Conservation (phyloP, 2,797 vertebrate species). For the Knipowitschia caucasica region DNA sequence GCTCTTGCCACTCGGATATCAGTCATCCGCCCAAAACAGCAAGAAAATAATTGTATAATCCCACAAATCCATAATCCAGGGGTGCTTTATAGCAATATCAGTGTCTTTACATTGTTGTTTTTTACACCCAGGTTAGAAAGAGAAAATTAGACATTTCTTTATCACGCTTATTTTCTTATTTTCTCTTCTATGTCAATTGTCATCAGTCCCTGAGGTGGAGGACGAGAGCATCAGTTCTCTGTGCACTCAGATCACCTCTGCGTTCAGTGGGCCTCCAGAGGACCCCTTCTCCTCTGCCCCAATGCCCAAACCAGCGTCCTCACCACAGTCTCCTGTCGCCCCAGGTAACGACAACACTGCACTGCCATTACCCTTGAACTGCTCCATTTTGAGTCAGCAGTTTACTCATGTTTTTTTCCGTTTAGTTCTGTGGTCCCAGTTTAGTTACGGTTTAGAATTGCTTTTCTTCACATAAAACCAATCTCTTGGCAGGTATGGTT, state of each 20-base stretch:
- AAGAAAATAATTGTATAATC: too few relatives aligned
- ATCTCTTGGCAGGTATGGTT: too few relatives aligned
- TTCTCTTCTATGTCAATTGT: not conserved
- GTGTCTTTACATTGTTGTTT: too few relatives aligned
- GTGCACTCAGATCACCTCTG: constrained; percentile 93
- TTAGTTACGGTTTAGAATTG: not conserved
- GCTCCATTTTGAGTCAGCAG: not conserved
- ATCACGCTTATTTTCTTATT: not conserved
- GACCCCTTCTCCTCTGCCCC: constrained; percentile 95
- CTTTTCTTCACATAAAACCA: too few relatives aligned
- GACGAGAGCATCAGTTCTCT: constrained; percentile 92
- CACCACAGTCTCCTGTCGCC: constrained; percentile 89
- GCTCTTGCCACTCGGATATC: too few relatives aligned
- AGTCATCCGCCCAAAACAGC: too few relatives aligned
- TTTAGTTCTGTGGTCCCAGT: not conserved
- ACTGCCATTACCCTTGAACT: not conserved
- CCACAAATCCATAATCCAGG: too few relatives aligned
- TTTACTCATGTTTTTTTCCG: not conserved
- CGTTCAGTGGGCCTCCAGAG: constrained; percentile 88
- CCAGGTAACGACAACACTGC: constrained; percentile 78
- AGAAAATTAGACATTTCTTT: too few relatives aligned
- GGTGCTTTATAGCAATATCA: too few relatives aligned
- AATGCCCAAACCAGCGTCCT: constrained; percentile 89
- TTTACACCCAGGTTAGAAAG: too few relatives aligned
- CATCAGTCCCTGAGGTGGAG: constrained; percentile 87